Conservation (phyloP, 1,140 invertebrate species). For the Sminthurinus signatus region DNA sequence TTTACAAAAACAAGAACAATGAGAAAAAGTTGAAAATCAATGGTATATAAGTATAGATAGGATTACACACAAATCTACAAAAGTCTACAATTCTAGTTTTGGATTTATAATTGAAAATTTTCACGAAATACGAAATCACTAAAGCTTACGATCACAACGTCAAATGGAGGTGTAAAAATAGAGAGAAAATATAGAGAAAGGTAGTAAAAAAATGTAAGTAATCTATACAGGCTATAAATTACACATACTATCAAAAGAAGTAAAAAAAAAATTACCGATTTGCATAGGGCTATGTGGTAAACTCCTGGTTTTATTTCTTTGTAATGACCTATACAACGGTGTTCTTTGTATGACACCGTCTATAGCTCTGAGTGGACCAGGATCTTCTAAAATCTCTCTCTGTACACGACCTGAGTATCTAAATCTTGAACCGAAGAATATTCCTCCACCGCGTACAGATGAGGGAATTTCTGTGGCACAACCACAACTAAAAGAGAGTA, state of each 20-base stretch:
- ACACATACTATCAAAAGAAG: not conserved
- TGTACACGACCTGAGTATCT: slow-evolving; percentile 83
- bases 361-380: slow-evolving; percentile 48
- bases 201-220: too few relatives aligned
- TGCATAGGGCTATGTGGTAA: slow-evolving; percentile 36
- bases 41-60: too few relatives aligned
- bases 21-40: too few relatives aligned
- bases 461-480: slow-evolving; percentile 62
- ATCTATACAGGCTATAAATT: not conserved
- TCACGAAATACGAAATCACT: too few relatives aligned
- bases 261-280: slow-evolving; percentile 23
- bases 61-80: too few relatives aligned
- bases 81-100: too few relatives aligned
- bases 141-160: too few relatives aligned
- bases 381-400: slow-evolving; percentile 73
- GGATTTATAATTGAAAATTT: too few relatives aligned
- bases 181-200: too few relatives aligned
- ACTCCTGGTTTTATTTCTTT: slow-evolving; percentile 37
- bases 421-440: slow-evolving; percentile 87
- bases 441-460: slow-evolving; percentile 80
- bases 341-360: slow-evolving; percentile 39
- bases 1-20: not conserved
- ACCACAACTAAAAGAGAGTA: slow-evolving; percentile 33
- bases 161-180: too few relatives aligned
- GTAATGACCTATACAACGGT: slow-evolving; percentile 35